Evolutionary conservation across 2,888 invertebrate genomes (phyloP).

Genomic region (Heliconius ethilla): DNA sequence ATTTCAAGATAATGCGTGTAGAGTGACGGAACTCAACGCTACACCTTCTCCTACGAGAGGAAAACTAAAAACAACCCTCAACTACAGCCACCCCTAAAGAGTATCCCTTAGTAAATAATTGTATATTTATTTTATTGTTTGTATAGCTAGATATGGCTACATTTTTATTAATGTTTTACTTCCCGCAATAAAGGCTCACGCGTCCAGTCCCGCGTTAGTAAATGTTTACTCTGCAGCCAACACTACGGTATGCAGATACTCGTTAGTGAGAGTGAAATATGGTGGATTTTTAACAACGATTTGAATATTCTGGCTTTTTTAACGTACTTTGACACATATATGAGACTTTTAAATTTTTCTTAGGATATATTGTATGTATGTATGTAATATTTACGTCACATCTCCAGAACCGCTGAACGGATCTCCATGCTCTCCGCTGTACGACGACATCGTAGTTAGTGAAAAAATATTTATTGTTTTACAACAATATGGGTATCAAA

Average conservation of each 20-base stretch:
- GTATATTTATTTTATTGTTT: not conserved
- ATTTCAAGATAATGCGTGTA: too few relatives aligned
- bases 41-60: too few relatives aligned
- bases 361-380: not conserved
- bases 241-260: constrained; percentile 29
- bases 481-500: too few relatives aligned
- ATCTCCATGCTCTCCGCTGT: too few relatives aligned
- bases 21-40: too few relatives aligned
- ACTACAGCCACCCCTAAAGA: not conserved
- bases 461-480: too few relatives aligned
- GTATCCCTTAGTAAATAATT: too few relatives aligned
- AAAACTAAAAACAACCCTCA: too few relatives aligned
- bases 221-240: constrained; percentile 25
- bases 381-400: not conserved
- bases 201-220: constrained; percentile 8
- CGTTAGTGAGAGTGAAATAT: constrained; percentile 7
- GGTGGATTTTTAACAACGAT: constrained; percentile 20
- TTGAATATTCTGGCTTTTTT: not conserved
- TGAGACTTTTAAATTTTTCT: not conserved
- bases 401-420: too few relatives aligned
- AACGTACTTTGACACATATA: not conserved
- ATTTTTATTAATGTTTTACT: not conserved
- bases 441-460: too few relatives aligned
- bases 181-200: constrained; percentile 5
- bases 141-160: not conserved